Evolutionary conservation across 2,797 vertebrate species (phyloP), one percentile per base, ranked within the genome.

Genomic region (Acrocephalus scirpaceus): DNA sequence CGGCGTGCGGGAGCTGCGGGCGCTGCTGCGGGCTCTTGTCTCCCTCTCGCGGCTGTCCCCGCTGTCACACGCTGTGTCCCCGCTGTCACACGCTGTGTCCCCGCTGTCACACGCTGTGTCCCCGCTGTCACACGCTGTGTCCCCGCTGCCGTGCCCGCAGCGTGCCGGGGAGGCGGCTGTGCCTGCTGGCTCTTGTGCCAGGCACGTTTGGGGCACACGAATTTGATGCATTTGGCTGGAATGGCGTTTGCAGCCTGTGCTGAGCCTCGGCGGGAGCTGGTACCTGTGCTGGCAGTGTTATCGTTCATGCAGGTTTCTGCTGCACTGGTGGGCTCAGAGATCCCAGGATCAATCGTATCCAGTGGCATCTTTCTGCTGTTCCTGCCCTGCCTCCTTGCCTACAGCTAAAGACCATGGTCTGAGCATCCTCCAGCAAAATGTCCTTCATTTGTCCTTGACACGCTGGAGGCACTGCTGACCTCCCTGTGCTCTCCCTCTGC

Each of bases 31-130:
- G 36, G 90, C 13, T 32, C 91, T 22, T 94, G 94, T 95, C 96
- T 96, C 96, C 96, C 96, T 95, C 96, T 97, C 45, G 90, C 6
- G 96, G 19, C 32, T 77, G 65, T 50, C 27, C 22, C 61, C 3
- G 14, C 51, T 65, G 60, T 1, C 60, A n/a, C n/a, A 34, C 56
- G 56, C 14, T 11, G n/a, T 34, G 54, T 56, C 54, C 53, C 53
- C 19, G 30, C 54, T 56, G 51, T 9, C 50, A 17, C 50, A 6
- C 50, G 27, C 8, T 11, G 51, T 32, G 53, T 54, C 51, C 51
- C 27, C 17, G 6, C 50, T 53, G 29, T 19, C 51, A 7, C 51
- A 12, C 29, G 51, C 8, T 5, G 53, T 23, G 71, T 30, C 45
- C 29, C 19, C 44, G 6, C 50, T 54, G 29, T 20, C 53, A 13